Evolutionary conservation across 2,888 invertebrate species (phyloP).

Genomic region (Drosophila melanosoma): DNA sequence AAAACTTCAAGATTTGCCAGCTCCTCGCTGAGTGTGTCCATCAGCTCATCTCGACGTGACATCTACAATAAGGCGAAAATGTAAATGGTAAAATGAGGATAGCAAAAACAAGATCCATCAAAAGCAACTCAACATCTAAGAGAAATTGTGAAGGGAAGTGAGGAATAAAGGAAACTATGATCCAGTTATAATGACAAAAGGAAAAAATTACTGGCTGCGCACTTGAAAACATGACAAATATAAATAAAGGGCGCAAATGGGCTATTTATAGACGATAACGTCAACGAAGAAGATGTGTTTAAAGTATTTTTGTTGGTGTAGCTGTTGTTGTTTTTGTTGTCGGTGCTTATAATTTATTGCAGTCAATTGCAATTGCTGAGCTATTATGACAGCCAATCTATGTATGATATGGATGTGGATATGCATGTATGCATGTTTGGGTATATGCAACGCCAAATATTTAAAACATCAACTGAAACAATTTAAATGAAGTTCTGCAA

Average conservation of each 20-base stretch:
- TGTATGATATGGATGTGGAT: neutral
- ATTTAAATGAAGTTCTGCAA: neutral
- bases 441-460: constrained; percentile 16
- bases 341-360: constrained; percentile 63
- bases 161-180: neutral
- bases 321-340: constrained; percentile 18
- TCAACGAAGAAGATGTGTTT: neutral
- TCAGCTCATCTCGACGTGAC: constrained; percentile 76
- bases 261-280: constrained; percentile 41
- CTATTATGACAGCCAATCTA: constrained; percentile 49
- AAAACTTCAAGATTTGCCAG: constrained; percentile 83
- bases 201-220: neutral
- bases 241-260: constrained; percentile 10
- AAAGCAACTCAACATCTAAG: neutral
- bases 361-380: constrained; percentile 60
- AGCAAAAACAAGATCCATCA: neutral
- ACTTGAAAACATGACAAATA: neutral
- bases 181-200: neutral
- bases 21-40: constrained; percentile 82
- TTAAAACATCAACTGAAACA: constrained; percentile 20
- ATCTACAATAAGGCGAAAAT: constrained; percentile 70
- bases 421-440: neutral
- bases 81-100: neutral
- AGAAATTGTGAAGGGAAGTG: neutral
- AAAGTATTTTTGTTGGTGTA: neutral